These are phyloP conservation scores for Pseudopleuronectes americanus DNA, from an alignment of 2,797 vertebrate genomes.

Conservation along the genomic window DNA sequence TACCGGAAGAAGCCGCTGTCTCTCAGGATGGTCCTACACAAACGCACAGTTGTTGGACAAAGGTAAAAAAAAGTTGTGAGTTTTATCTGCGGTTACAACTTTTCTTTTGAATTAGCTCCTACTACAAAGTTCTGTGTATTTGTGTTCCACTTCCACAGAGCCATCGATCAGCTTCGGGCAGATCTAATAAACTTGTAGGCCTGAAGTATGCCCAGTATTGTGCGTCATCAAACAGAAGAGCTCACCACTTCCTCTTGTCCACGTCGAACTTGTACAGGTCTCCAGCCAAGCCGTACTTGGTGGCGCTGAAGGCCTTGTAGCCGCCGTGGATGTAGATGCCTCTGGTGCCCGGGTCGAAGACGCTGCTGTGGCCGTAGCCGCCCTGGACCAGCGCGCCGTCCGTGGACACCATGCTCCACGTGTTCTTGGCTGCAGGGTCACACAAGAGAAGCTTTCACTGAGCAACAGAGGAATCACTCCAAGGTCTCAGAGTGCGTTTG, in stretches of 20 bases:
- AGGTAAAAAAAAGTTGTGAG: neutral
- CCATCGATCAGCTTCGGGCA: too few relatives aligned
- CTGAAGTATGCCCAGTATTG: too few relatives aligned
- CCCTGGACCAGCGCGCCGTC: conserved; percentile 93
- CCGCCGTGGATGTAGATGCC: conserved; percentile 95
- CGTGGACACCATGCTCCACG: conserved; percentile 87
- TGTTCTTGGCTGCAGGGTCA: conserved; percentile 83
- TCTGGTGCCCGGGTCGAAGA: conserved; percentile 88
- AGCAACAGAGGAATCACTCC: neutral
- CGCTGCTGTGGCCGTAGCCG: conserved; percentile 97
- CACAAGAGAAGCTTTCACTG: neutral
- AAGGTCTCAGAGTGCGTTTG: too few relatives aligned
- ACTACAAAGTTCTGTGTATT: too few relatives aligned
- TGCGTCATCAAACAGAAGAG: conserved; percentile 14
- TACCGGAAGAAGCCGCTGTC: conserved; percentile 96
- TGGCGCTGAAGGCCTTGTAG: conserved; percentile 97
- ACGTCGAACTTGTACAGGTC: conserved; percentile 94
- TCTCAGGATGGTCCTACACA: conserved; percentile 91
- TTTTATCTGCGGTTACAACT: too few relatives aligned
- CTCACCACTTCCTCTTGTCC: conserved; percentile 89
- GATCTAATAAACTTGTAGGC: too few relatives aligned
- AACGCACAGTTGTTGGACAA: neutral
- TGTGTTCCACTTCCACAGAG: too few relatives aligned
- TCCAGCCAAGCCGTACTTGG: conserved; percentile 95
- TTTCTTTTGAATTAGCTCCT: too few relatives aligned